A percentile compares a stretch with the other conserved stretches of the same genome.
Conservation (phyloP, 2,113 vertebrate species). For the Harpagus bidentatus region DNA sequence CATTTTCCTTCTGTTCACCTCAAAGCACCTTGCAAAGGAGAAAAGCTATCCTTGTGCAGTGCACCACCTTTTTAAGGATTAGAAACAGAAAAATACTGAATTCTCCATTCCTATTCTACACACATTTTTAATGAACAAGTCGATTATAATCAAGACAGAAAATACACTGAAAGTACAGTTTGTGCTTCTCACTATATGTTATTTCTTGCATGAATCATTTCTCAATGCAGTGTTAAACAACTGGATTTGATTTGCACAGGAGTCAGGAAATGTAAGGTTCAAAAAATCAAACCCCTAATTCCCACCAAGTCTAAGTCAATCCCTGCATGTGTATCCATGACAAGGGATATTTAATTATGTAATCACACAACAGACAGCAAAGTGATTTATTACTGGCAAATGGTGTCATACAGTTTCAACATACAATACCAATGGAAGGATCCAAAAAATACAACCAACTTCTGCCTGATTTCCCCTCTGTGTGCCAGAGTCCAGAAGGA, state of each 20-base stretch:
- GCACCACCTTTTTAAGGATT: neutral
- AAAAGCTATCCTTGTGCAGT: neutral
- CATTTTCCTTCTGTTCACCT: neutral
- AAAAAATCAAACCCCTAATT: slow-evolving; percentile 47
- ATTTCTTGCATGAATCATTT: slow-evolving; percentile 51
- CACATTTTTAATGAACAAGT: slow-evolving; percentile 23
- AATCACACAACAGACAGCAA: slow-evolving; percentile 15
- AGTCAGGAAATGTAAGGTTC: slow-evolving; percentile 66
- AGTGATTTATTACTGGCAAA: slow-evolving; percentile 56
- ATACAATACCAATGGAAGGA: slow-evolving; percentile 29
- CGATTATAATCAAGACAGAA: slow-evolving; percentile 2
- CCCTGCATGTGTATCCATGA: neutral
- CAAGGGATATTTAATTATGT: slow-evolving; percentile 52
- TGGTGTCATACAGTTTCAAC: slow-evolving; percentile 31
- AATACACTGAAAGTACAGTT: slow-evolving; percentile 11
- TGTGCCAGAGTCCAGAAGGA: neutral
- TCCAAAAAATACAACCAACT: slow-evolving; percentile 56
- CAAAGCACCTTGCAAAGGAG: neutral
- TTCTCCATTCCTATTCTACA: slow-evolving; percentile 40
- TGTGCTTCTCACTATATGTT: slow-evolving; percentile 1
- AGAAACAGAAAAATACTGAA: neutral
- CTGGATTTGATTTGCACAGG: slow-evolving; percentile 58
- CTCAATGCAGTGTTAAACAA: slow-evolving; percentile 15
- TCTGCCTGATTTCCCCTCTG: slow-evolving; percentile 3
- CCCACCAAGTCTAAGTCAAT: slow-evolving; percentile 44